Conservation (phyloP, 2,797 vertebrate species). For the Staurois parvus region DNA sequence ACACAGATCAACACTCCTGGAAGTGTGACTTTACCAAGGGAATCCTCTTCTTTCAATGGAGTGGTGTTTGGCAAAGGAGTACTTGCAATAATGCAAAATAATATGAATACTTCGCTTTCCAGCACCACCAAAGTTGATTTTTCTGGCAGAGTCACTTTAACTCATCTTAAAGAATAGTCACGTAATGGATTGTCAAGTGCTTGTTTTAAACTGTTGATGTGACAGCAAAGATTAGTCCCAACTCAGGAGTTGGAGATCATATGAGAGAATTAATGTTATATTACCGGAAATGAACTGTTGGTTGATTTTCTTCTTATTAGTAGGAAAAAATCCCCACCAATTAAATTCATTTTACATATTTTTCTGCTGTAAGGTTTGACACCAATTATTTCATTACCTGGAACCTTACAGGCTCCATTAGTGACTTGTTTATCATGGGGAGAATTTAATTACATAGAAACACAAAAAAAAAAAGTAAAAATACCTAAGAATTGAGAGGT, state of each 20-base stretch:
- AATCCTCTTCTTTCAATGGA: neutral
- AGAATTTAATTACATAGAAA: slow-evolving; percentile 14
- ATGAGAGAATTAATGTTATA: neutral
- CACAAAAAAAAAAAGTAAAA: neutral
- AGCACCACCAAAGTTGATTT: too few species aligned
- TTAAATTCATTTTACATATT: neutral
- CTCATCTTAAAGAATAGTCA: too few species aligned
- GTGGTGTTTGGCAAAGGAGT: too few species aligned
- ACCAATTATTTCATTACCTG: slow-evolving; percentile 21
- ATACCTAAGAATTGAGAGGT: slow-evolving; percentile 17
- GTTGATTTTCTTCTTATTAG: neutral
- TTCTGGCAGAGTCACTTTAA: too few species aligned
- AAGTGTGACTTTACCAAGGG: neutral
- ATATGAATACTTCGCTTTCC: too few species aligned
- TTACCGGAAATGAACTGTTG: neutral
- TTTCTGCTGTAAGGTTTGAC: neutral
- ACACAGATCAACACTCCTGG: neutral
- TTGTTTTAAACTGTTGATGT: neutral
- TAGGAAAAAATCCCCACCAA: neutral
- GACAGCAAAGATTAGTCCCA: neutral
- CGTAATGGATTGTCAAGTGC: neutral
- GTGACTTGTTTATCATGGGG: slow-evolving; percentile 1
- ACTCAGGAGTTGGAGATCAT: neutral
- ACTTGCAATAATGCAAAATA: too few species aligned
- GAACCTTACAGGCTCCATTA: neutral